Evolutionary conservation across 2,113 vertebrate species (phyloP), one percentile per base, ranked within the genome.

Genomic region (Proterorhinus semilunaris): DNA sequence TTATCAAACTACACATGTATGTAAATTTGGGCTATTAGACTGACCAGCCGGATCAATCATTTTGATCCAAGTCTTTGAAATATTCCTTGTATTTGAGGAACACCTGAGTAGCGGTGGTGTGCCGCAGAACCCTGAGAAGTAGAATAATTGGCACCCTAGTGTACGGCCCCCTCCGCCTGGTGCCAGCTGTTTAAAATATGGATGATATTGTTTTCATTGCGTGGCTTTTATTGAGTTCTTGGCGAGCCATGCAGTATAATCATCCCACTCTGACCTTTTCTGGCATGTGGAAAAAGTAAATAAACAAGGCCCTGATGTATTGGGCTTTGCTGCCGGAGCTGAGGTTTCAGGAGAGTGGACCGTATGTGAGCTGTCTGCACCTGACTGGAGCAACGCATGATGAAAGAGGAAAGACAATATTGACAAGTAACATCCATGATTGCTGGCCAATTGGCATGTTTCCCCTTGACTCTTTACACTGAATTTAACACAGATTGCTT

Each of bases 121-220:
- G 69, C 80, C 74, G 79, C 54, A 66, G 68, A 88, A 87, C 86
- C 82, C 81, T 75, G 84, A 90, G 90, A 89, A 90, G 89, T 84
- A 75, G 88, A 87, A 90, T 92, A 92, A 93, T 92, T 93, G 90
- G 91, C 91, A 92, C 90, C 82, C 87, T 79, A 72, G 88, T 83
- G 90, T 77, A 87, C 82, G 77, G 74, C 83, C 86, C 78, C 85
- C 88, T 83, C 84, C 83, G 90, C 88, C 85, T 86, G 79, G 83
- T 85, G 75, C 88, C 88, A 89, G 87, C 88, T 92, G 87, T 88
- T 92, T 93, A 90, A 92, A 93, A 93, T 93, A 92, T 93, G 91
- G 86, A 93, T 93, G 91, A 87, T 93, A 89, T 88, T 91, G 89
- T 92, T 92, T 90, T 88, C 88, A 89, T 89, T 87, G 89, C 80